Evolutionary conservation across 2,113 vertebrate genomes (phyloP).

Genomic region (Bos taurus): ARS-UCD2.0 NC_037335.1:112684501-112685000

Average conservation of each 20-base stretch:
- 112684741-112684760: fast-evolving
- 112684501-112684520: background rate
- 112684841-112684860: fast-evolving
- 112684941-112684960: background rate
- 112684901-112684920: background rate
- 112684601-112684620: background rate
- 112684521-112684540: background rate
- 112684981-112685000: background rate
- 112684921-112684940: background rate
- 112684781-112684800: fast-evolving
- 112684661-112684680: background rate
- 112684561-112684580: background rate
- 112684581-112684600: background rate
- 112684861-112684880: fast-evolving
- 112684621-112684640: background rate
- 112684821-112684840: fast-evolving
- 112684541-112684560: background rate
- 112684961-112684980: background rate
- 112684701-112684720: background rate
- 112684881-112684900: fast-evolving
- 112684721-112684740: background rate
- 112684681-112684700: fast-evolving
- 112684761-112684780: fast-evolving
- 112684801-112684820: fast-evolving
- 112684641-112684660: background rate